Evolutionary conservation across 2,113 vertebrate genomes (phyloP).

Genomic region (Nothocercus nigrocapillus): DNA sequence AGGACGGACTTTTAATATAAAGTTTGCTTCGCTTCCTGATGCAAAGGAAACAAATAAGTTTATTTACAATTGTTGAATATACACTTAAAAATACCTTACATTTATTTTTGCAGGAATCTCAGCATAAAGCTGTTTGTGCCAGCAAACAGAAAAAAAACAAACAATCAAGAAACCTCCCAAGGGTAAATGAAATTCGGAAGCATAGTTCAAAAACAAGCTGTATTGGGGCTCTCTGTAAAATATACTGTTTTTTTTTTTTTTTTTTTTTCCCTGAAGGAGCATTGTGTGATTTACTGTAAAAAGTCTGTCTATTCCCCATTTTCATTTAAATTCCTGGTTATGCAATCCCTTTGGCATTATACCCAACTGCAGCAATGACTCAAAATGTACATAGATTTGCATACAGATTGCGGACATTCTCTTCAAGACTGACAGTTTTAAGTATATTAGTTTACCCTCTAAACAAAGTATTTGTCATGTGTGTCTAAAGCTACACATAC

Average conservation of each 20-base stretch:
- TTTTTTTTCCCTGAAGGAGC: background rate
- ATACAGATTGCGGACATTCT: conserved; percentile 37
- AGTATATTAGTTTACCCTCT: background rate
- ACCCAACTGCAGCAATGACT: conserved; percentile 5
- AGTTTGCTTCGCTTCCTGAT: conserved; percentile 88
- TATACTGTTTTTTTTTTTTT: background rate
- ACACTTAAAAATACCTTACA: background rate
- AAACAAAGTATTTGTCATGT: background rate
- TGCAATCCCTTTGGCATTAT: conserved; percentile 1
- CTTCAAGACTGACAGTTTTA: conserved; percentile 26
- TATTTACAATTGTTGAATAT: conserved; percentile 20
- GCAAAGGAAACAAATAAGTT: conserved; percentile 52
- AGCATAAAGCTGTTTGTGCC: conserved; percentile 1
- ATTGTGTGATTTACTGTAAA: background rate
- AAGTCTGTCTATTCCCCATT: background rate
- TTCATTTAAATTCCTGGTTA: conserved; percentile 30
- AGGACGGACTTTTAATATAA: conserved; percentile 87
- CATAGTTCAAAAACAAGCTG: background rate
- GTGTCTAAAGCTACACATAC: background rate
- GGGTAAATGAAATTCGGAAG: background rate
- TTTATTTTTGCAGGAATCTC: background rate
- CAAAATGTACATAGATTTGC: conserved; percentile 22
- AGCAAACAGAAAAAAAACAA: conserved; percentile 4
- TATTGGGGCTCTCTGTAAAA: background rate
- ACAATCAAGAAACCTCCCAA: conserved; percentile 12